These are phyloP conservation scores for Lynx canadensis DNA, from an alignment of 2,113 vertebrate genomes.

Conservation along the genomic window DNA sequence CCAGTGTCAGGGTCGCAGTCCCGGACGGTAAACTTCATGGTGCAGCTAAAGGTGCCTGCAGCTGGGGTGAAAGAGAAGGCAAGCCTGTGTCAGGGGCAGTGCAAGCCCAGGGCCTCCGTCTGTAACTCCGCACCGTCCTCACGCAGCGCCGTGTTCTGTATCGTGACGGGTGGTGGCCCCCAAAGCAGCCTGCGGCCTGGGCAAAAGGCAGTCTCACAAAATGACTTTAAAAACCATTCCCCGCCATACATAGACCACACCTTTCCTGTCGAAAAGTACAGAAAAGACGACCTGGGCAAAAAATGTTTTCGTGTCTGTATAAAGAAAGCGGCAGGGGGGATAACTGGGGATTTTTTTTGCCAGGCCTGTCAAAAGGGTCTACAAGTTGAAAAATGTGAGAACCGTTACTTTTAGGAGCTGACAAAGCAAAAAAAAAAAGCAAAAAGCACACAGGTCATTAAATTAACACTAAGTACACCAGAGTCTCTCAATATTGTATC, in stretches of 20 bases:
- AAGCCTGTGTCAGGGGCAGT: neutral
- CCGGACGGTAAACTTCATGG: slow-evolving; percentile 96
- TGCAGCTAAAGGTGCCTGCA: slow-evolving; percentile 96
- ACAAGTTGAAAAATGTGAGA: neutral
- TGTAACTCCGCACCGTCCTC: neutral
- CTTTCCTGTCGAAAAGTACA: neutral
- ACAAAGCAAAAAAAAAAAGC: neutral
- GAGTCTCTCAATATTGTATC: neutral
- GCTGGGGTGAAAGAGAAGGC: slow-evolving; percentile 83
- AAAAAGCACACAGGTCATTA: neutral
- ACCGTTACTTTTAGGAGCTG: neutral
- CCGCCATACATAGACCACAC: neutral
- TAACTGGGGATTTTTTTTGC: neutral
- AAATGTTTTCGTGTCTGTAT: neutral
- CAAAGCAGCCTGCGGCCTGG: neutral
- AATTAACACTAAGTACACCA: neutral
- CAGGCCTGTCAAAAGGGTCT: neutral
- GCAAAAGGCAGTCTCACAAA: neutral
- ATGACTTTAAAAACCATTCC: neutral
- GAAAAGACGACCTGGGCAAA: neutral
- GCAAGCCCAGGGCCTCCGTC: neutral
- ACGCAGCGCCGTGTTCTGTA: neutral
- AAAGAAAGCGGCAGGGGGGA: neutral
- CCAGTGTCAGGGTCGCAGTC: slow-evolving; percentile 98
- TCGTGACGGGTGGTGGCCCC: neutral